Base-by-base conservation (phyloP, 2,113 vertebrate species). In the Sceloporus undulatus region DNA sequence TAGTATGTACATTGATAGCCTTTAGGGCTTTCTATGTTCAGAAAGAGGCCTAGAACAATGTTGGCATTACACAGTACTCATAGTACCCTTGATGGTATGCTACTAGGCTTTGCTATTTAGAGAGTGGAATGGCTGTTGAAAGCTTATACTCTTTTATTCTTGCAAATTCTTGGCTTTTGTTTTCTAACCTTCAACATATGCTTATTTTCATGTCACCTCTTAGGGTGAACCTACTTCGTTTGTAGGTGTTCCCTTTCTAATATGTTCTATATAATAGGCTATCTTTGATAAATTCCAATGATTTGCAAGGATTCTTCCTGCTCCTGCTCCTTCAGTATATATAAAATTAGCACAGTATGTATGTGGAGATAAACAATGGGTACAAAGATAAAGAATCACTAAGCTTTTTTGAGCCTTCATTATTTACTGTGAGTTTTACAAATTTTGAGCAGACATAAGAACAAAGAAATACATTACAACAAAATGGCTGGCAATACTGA, bases 121-220 rank as follows among this genome's bases (percentile, higher is more conserved):
- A 91, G 78, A 90, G 48, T 9, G 10, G 75, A 74, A 92, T 48
- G 82, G 90, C 11, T 93, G 87, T 89, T 62, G 84, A 91, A 93
- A 93, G 59, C 38, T 87, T 91, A 68, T 13, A 87, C 80, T 77
- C 56, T 92, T 90, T 90, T 89, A 88, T 92, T 85, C 85, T 91
- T 86, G 54, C 27, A 81, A 93, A 87, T 85, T 21, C 18, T 91
- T 92, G 88, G 79, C 84, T 90, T 92, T 87, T 91, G 40, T 77
- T 93, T 68, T 52, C 66, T 87, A 91, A 88, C 65, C 88, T 92
- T 80, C 54, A 9, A 84, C 25, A 34, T 75, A 66, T 79, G 42
- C 42, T 88, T 2, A 84, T 92, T 90, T 54, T 89, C 65, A 78
- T 78, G n/a, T 80, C 65, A 79, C 73, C 5, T 52, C 84, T 88